phyloP scores from a whole-genome alignment of 2,888 invertebrate genomes.

The Molorchus minor region DNA sequence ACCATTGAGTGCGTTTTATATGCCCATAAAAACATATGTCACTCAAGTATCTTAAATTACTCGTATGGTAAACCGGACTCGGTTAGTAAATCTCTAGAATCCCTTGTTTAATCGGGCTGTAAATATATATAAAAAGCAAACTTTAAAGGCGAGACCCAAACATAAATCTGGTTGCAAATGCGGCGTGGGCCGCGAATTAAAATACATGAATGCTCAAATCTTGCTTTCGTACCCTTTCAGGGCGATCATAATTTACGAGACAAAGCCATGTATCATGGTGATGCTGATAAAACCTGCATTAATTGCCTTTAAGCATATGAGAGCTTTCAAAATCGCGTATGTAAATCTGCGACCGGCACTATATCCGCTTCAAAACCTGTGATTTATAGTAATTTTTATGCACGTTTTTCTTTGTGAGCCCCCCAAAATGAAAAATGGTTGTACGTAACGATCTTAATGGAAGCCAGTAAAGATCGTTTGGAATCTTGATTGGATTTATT shows the following conservation, averaged over 20 bases:
- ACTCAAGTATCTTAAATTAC: too few species aligned
- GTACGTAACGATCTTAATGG: constrained; percentile 15
- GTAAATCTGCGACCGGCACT: constrained; percentile 28
- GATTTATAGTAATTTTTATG: constrained; percentile 33
- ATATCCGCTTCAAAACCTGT: constrained; percentile 27
- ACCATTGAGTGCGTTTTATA: too few species aligned
- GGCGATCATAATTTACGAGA: constrained; percentile 34
- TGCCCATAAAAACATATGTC: too few species aligned
- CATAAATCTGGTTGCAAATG: constrained; percentile 29
- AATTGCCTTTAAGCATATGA: constrained; percentile 34
- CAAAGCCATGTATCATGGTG: constrained; percentile 30
- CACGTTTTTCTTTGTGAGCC: constrained; percentile 8
- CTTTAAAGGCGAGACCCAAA: constrained; percentile 7
- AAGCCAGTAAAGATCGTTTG: constrained; percentile 9
- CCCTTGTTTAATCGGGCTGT: constrained; percentile 1
- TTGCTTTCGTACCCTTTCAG: constrained; percentile 31
- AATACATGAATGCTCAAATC: constrained; percentile 29
- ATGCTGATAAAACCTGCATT: constrained; percentile 32
- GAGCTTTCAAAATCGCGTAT: constrained; percentile 28
- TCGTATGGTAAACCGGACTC: too few species aligned
- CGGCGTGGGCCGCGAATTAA: constrained; percentile 28
- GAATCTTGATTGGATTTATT: constrained; percentile 22
- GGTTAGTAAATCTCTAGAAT: background rate
- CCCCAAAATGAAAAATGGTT: constrained; percentile 17
- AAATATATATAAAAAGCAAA: constrained; percentile 14